Evolutionary conservation across 2,113 vertebrate genomes (phyloP), one percentile per base, ranked within the genome.

Genomic region (Xyrauchen texanus): DNA sequence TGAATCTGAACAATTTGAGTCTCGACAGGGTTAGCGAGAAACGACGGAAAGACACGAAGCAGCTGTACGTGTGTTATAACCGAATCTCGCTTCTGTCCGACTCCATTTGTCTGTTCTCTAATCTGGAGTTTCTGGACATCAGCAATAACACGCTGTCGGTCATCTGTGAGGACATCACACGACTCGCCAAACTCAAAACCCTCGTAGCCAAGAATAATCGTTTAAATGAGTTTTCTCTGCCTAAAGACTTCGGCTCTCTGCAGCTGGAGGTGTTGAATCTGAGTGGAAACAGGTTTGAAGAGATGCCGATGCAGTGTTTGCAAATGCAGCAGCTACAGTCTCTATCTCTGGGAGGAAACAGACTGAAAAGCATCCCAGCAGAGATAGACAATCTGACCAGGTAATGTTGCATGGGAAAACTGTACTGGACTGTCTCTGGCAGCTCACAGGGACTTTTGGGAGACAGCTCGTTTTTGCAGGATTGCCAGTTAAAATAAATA

Each of bases 151-250:
- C 93, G 71, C 84, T 98, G 82, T 77, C 91, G 60, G 81, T 86
- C 83, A 90, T 98, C 15, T 94, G 95, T 3, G 91, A 94, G 0
- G 94, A 93, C 82, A 87, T 99, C 47, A 91, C 94, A 0, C 88
- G 88, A 0, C 87, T 99, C 62, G 81, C 84, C 77, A 90, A 90
- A 47, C 94, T 99, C 6, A 94, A 89, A 79, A 96, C 95, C 11
- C 91, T 98, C 12, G 81, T 99, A 79, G 97, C 97, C 81, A 97
- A 97, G 90, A 98, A 99, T 93, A 99, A 98, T 91, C 92, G 94
- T 4, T 93, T 99, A 70, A 94, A 96, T 79, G 95, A 94, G 84
- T 91, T 90, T 10, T 94, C 96, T 2, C 88, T 97, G 83, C 97
- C 97, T 76, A 98, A 99, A 79, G 92, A 94, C 76, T 94, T 96